Base-by-base conservation (phyloP, 2,888 invertebrate species). In the Coelopa pilipes region DNA sequence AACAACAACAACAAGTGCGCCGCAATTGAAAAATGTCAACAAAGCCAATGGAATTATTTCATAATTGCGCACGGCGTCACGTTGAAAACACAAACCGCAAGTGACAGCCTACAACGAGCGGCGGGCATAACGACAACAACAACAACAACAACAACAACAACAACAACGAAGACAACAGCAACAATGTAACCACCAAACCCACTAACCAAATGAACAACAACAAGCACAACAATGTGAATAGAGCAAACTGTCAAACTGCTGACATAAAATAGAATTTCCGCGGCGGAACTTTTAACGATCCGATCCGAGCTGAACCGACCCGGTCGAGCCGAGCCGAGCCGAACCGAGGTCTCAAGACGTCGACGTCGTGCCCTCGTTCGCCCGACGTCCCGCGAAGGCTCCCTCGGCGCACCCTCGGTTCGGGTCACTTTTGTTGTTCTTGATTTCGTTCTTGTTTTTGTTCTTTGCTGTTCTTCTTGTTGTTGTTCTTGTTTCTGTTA, bases 21-120 rank as follows among this genome's bases (percentile, higher is more conserved):
- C 7, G 19, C 34, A 62, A 62, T 62, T 62, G 1, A 15, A 62
- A 62, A 62, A 62, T 62, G 62, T 62, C 62, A 62, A 34, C 62
- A 62, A 62, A 62, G 45, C 5, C 34, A 34, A 45, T n/a, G 13
- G 60, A 24, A 60, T 60, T 34, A 60, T 15, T 24, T 60, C 60
- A 60, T 24, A 60, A 24, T 21, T 59, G 15, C 57, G n/a, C 11
- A 55, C 55, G 9, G 55, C 9, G 55, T 19, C n/a, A n/a, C n/a
- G 15, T 53, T 53, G 3, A 9, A 53, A 53, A 4, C 53, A n/a
- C 34, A 34, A 62, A 45, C 62, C 62, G n/a, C 24, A 24, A 62
- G n/a, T 24, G 62, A 24, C 24, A 34, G 13, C 62, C 24, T n/a
- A 62, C 45, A 53, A 53, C 53, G n/a, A 59, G 4, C 9, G 5